phyloP scores from a whole-genome alignment of 2,888 invertebrate genomes.

The Drosophila cognata region DNA sequence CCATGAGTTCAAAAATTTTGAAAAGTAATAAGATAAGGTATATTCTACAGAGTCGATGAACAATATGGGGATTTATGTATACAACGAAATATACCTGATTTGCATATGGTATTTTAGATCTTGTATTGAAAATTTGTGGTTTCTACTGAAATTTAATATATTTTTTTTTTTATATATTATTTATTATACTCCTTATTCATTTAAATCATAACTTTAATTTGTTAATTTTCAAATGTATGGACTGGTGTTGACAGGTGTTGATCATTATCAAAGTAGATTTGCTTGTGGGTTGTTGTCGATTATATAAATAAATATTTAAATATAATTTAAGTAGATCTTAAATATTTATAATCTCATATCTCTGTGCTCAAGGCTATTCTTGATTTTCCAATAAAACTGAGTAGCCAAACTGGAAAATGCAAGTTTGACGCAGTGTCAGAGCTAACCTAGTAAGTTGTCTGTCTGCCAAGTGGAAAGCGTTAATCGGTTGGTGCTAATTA shows the following conservation, averaged over 20 bases:
- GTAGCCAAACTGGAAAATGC: constrained; percentile 68
- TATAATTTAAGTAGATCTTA: not conserved
- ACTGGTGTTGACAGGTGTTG: not conserved
- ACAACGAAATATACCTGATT: not conserved
- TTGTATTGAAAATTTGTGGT: not conserved
- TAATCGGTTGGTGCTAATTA: constrained; percentile 72
- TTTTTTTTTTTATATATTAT: too few species aligned
- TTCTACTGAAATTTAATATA: not conserved
- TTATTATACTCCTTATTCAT: too few species aligned
- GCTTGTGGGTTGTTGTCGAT: not conserved
- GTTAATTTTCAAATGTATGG: too few species aligned
- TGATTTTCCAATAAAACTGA: constrained; percentile 25
- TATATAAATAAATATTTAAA: not conserved
- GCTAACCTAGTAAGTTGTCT: constrained; percentile 32
- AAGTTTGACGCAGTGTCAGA: constrained; percentile 66
- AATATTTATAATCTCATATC: not conserved
- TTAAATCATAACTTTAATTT: too few species aligned
- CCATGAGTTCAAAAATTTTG: not conserved
- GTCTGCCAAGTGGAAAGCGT: constrained; percentile 29
- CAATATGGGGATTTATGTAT: not conserved
- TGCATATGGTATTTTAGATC: not conserved
- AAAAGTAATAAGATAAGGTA: not conserved
- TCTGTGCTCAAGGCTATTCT: constrained; percentile 17
- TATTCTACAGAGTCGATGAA: not conserved
- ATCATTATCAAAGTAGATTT: not conserved